Percentiles rank a stretch among this genome's conserved stretches.
phyloP scores from a whole-genome alignment of 2,888 invertebrate genomes.

The Drosophila colorata region DNA sequence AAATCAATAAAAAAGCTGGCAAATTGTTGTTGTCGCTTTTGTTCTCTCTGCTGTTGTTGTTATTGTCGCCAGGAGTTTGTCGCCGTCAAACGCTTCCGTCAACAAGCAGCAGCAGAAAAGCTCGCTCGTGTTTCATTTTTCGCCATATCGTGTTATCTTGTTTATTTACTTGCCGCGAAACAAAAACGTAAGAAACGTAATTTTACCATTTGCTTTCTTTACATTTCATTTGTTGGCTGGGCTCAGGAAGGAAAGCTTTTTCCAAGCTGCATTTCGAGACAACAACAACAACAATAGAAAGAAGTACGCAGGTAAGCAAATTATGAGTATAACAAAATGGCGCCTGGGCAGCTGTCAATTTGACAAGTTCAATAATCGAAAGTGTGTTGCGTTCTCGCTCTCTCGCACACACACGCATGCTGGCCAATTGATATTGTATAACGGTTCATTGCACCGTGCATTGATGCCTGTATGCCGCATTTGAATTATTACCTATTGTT shows the following conservation, averaged over 20 bases:
- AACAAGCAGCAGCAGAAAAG: slow-evolving; percentile 48
- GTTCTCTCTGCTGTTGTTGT: slow-evolving; percentile 33
- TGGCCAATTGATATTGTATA: slow-evolving; percentile 48
- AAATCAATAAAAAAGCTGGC: slow-evolving; percentile 67
- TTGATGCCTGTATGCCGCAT: slow-evolving; percentile 23
- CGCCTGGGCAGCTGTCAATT: slow-evolving; percentile 33
- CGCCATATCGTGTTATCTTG: slow-evolving; percentile 29
- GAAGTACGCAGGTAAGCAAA: slow-evolving; percentile 37
- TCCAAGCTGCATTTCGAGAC: slow-evolving; percentile 49
- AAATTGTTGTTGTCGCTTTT: slow-evolving; percentile 46
- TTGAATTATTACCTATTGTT: slow-evolving; percentile 42
- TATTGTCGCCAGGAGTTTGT: slow-evolving; percentile 48
- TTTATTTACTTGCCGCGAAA: slow-evolving; percentile 32
- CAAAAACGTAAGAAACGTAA: slow-evolving; percentile 26
- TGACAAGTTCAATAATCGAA: slow-evolving; percentile 74
- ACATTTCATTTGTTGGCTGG: slow-evolving; percentile 41
- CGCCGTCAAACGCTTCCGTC: slow-evolving; percentile 62
- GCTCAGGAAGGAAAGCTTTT: slow-evolving; percentile 40
- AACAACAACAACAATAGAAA: slow-evolving; percentile 29
- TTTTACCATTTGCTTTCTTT: slow-evolving; percentile 29
- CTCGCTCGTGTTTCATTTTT: slow-evolving; percentile 24
- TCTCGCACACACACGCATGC: slow-evolving; percentile 10
- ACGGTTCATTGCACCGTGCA: slow-evolving; percentile 66
- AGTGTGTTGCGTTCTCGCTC: slow-evolving; percentile 59
- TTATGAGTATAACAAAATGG: slow-evolving; percentile 38